Base-by-base conservation (phyloP, 2,113 vertebrate genomes). In the Dipodomys stephensi region DNA sequence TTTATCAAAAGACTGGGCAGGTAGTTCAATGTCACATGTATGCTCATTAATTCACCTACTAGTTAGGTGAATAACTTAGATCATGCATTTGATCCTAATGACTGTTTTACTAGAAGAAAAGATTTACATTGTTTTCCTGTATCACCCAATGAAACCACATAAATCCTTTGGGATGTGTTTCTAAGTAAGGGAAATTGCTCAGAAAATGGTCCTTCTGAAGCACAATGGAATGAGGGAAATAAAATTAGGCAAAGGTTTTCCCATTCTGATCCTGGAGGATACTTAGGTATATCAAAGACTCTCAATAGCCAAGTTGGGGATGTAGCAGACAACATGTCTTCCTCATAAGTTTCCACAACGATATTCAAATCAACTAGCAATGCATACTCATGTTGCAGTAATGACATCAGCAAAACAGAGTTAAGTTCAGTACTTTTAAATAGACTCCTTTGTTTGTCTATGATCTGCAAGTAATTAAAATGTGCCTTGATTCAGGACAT, bases 41-140 rank as follows among this genome's bases (percentile, higher is more conserved):
- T n/a, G 83, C 7, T 84, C 79, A 53, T 67, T 92, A 76, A 88
- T 30, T 88, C 78, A 93, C 57, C 78, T 76, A 57, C 2, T 39
- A 85, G 44, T 95, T 87, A 88, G 65, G 3, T 72, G 69, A 96
- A 44, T 57, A 60, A 87, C 30, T 82, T 82, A n/a, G 93, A 7
- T 2, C 53, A 93, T 57, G 20, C 57, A 90, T 28, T 80, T 90
- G 65, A 83, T 82, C 64, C 57, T 64, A 87, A 91, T 35, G 20
- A 64, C 20, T 22, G 87, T 95, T 80, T 39, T 57, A 76, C 65
- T 78, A 18, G 15, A 30, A 22, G 22, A 64, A 85, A 94, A 9
- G 67, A 83, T 90, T 81, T 69, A 81, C 18, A 67, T 46, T 83
- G 53, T 20, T 88, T 95, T 20, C 35, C 18, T 35, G 60, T 74